phyloP scores from a whole-genome alignment of 2,888 invertebrate genomes.

The Loripinus fragilis region DNA sequence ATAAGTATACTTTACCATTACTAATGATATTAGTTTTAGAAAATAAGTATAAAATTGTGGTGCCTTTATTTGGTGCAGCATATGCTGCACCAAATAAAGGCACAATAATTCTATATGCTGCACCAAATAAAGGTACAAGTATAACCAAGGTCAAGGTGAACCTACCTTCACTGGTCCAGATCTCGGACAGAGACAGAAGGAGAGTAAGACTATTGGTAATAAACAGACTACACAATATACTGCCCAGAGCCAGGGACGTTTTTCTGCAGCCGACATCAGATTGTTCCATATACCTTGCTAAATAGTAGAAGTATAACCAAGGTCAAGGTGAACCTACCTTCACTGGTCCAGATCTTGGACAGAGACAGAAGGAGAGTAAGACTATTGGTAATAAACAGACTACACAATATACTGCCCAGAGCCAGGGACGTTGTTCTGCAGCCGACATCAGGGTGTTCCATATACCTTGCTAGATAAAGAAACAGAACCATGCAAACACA shows the following conservation, averaged over 20 bases:
- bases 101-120: too few species aligned
- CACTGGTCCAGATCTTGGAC: slow-evolving; percentile 83
- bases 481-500: slow-evolving; percentile 26
- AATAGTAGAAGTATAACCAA: too few species aligned
- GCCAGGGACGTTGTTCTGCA: slow-evolving; percentile 94
- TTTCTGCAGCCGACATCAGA: slow-evolving; percentile 90
- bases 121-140: too few species aligned
- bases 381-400: slow-evolving; percentile 91
- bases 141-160: too few species aligned
- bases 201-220: slow-evolving; percentile 90
- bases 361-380: slow-evolving; percentile 92
- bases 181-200: slow-evolving; percentile 90
- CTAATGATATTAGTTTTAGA: too few species aligned
- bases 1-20: too few species aligned
- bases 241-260: slow-evolving; percentile 96
- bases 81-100: too few species aligned
- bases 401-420: slow-evolving; percentile 94
- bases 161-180: slow-evolving; percentile 79
- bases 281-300: slow-evolving; percentile 90
- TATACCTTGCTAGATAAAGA: slow-evolving; percentile 87
- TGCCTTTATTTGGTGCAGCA: too few species aligned
- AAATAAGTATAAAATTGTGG: too few species aligned
- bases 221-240: slow-evolving; percentile 91
- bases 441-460: slow-evolving; percentile 90
- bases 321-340: slow-evolving; percentile 76